A percentile compares a stretch with the other conserved stretches of the same genome.
These are phyloP conservation scores for Dasyornis broadbenti DNA, from an alignment of 2,113 vertebrate species.

Conservation along the genomic window DNA sequence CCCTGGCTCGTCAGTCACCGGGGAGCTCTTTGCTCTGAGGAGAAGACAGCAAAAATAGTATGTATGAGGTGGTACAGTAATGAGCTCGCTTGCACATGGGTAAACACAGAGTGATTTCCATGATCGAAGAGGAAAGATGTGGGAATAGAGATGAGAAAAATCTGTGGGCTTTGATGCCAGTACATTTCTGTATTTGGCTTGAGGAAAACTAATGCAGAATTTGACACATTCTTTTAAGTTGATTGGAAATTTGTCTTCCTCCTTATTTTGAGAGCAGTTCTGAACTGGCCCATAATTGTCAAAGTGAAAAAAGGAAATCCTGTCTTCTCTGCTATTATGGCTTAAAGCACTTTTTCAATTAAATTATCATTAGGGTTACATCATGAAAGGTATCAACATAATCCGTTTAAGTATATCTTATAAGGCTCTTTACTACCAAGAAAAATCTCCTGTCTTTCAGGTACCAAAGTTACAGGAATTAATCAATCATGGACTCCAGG, in stretches of 20 bases:
- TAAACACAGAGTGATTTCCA: not conserved
- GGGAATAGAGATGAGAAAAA: not conserved
- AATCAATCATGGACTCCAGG: slow-evolving; percentile 49
- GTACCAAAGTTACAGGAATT: slow-evolving; percentile 53
- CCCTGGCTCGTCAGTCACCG: not conserved
- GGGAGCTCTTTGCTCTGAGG: not conserved
- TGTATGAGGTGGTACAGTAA: not conserved
- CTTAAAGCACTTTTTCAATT: slow-evolving; percentile 64
- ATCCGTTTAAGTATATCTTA: slow-evolving; percentile 54
- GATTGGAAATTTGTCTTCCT: slow-evolving; percentile 25
- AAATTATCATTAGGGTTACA: slow-evolving; percentile 65
- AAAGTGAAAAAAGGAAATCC: slow-evolving; percentile 49
- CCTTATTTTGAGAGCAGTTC: slow-evolving; percentile 26
- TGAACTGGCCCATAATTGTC: slow-evolving; percentile 47
- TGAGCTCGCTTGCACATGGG: not conserved
- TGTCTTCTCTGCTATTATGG: slow-evolving; percentile 36
- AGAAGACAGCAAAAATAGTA: not conserved
- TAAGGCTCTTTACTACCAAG: slow-evolving; percentile 47
- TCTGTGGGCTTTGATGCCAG: not conserved
- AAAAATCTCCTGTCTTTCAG: slow-evolving; percentile 61
- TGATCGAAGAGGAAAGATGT: not conserved
- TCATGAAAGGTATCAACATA: slow-evolving; percentile 63
- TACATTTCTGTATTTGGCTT: not conserved
- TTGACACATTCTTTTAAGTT: slow-evolving; percentile 45
- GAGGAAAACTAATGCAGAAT: not conserved